Conservation (phyloP, 2,888 invertebrate species). For the Stenodera caucasica region DNA sequence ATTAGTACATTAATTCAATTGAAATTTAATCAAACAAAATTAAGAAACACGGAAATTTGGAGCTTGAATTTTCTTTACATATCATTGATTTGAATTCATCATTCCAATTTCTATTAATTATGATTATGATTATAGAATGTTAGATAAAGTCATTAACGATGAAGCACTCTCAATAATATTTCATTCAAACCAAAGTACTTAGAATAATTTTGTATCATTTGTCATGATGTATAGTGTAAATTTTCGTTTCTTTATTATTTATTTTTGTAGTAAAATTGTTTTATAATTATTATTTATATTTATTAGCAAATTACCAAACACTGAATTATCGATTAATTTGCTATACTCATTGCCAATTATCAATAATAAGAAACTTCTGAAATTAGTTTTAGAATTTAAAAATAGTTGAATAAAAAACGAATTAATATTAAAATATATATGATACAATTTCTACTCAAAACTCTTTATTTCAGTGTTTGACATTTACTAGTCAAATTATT, state of each 20-base stretch:
- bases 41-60: neutral
- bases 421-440: too few relatives aligned
- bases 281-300: constrained; percentile 18
- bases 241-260: constrained; percentile 40
- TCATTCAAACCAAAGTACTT: constrained; percentile 50
- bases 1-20: neutral
- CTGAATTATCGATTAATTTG: constrained; percentile 24
- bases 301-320: constrained; percentile 35
- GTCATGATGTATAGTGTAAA: constrained; percentile 38
- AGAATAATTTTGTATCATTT: constrained; percentile 34
- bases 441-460: neutral
- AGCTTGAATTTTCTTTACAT: constrained; percentile 4
- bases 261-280: constrained; percentile 46
- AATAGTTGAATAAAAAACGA: too few relatives aligned
- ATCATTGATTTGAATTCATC: constrained; percentile 21
- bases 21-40: neutral
- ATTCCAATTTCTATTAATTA: constrained; percentile 22
- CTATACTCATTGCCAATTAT: neutral
- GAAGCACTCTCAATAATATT: constrained; percentile 21
- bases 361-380: neutral
- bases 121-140: constrained; percentile 34
- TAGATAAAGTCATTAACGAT: neutral
- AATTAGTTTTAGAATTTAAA: neutral
- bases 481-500: constrained; percentile 5
- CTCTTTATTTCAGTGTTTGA: neutral